phyloP scores from a whole-genome alignment of 1,140 invertebrate genomes.

The Cyclina sinensis region DNA sequence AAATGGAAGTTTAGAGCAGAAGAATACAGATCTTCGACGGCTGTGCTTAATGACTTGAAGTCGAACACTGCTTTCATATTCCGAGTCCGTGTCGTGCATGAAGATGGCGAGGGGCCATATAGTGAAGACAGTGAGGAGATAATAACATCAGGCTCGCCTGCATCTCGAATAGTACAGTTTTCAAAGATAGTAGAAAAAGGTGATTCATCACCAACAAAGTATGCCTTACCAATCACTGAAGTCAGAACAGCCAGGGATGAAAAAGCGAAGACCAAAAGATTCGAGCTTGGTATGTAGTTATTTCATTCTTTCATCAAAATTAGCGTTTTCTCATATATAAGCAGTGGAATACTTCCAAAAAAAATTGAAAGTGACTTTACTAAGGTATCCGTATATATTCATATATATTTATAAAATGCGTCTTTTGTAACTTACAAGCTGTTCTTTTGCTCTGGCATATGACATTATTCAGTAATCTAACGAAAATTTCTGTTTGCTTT shows the following conservation, averaged over 20 bases:
- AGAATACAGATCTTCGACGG: background rate
- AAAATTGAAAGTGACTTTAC: too few relatives aligned
- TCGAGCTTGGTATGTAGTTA: background rate
- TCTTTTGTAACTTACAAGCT: too few relatives aligned
- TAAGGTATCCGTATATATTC: too few relatives aligned
- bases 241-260: background rate
- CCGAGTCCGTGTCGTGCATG: background rate
- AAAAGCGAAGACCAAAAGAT: constrained; percentile 4
- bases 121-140: constrained; percentile 12
- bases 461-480: too few relatives aligned
- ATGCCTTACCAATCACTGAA: background rate
- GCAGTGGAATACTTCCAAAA: too few relatives aligned
- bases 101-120: constrained; percentile 14
- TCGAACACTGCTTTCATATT: background rate
- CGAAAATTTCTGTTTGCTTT: too few relatives aligned
- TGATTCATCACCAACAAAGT: background rate
- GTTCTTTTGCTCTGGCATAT: too few relatives aligned
- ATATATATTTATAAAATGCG: too few relatives aligned
- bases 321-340: too few relatives aligned
- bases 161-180: background rate
- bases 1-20: background rate
- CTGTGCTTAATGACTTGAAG: background rate
- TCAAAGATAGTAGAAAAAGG: too few relatives aligned
- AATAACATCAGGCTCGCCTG: background rate
- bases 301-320: too few relatives aligned